These are phyloP conservation scores for Papilio dardanus DNA, from an alignment of 1,140 invertebrate species.

Conservation along the genomic window DNA sequence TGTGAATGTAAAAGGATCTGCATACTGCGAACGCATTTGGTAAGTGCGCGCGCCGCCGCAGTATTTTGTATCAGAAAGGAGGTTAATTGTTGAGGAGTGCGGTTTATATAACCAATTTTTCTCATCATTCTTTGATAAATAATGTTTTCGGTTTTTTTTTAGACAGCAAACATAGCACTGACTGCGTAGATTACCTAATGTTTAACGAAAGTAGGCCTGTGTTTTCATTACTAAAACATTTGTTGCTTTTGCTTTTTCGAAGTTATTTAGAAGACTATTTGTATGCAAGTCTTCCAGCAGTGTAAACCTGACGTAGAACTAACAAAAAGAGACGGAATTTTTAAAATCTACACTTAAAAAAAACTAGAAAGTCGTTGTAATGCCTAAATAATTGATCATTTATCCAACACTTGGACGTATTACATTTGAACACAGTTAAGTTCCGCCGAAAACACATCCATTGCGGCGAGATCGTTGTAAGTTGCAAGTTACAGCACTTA, in stretches of 20 bases:
- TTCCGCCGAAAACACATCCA: conserved; percentile 14
- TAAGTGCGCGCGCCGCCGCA: conserved; percentile 7
- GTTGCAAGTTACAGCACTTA: not conserved
- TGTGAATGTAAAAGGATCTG: not conserved
- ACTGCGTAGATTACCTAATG: too few species aligned
- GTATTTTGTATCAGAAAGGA: conserved; percentile 33
- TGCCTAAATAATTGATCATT: not conserved
- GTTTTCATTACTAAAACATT: too few species aligned
- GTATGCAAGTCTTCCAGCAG: too few species aligned
- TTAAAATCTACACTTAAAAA: too few species aligned
- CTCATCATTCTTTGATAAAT: not conserved
- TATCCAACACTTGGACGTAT: not conserved
- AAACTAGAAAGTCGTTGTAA: not conserved
- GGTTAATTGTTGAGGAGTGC: conserved; percentile 37
- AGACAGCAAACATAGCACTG: too few species aligned
- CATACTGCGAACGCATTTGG: not conserved
- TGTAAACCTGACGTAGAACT: too few species aligned
- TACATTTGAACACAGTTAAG: not conserved
- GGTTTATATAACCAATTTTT: conserved; percentile 4
- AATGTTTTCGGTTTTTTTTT: too few species aligned
- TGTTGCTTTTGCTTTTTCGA: too few species aligned
- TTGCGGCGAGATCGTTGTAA: conserved; percentile 18
- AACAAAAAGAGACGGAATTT: too few species aligned
- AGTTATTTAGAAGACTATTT: too few species aligned
- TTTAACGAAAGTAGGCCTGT: too few species aligned